Percentiles rank a stretch among this genome's conserved stretches.
These are phyloP conservation scores for Noctua janthe DNA, from an alignment of 2,888 invertebrate genomes.

Conservation along the genomic window DNA sequence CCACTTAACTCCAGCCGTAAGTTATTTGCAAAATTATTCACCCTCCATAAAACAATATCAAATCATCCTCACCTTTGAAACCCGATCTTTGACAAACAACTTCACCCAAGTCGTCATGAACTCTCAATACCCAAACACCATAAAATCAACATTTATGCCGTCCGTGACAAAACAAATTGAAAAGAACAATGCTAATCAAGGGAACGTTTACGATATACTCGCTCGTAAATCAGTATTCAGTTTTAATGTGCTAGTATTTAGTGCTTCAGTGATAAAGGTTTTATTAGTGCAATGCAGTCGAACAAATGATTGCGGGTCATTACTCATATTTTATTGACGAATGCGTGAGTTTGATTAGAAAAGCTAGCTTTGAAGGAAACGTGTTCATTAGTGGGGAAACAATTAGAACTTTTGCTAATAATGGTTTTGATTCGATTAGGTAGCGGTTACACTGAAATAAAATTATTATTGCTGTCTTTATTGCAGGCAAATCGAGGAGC, in stretches of 20 bases:
- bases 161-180: constrained; percentile 56
- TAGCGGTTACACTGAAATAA: not conserved
- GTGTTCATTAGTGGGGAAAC: constrained; percentile 34
- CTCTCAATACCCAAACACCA: constrained; percentile 36
- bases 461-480: not conserved
- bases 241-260: constrained; percentile 62
- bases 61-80: constrained; percentile 8
- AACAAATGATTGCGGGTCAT: constrained; percentile 70
- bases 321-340: constrained; percentile 60
- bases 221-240: constrained; percentile 71
- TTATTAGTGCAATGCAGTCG: constrained; percentile 59
- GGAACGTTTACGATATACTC: constrained; percentile 70
- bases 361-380: constrained; percentile 17
- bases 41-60: not conserved
- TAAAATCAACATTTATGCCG: constrained; percentile 47
- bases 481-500: no score
- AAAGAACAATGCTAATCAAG: constrained; percentile 77
- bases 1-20: not conserved
- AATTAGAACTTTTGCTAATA: constrained; percentile 18
- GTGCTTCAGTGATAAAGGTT: constrained; percentile 55
- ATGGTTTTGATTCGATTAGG: not conserved
- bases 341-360: constrained; percentile 48
- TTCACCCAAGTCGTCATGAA: constrained; percentile 2
- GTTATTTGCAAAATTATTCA: not conserved
- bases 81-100: constrained; percentile 19